Evolutionary conservation across 37 sponge, comb jelly and placozoan species (phyloP), one percentile per base, ranked within the genome.

Genomic region (Bolinopsis microptera): DNA sequence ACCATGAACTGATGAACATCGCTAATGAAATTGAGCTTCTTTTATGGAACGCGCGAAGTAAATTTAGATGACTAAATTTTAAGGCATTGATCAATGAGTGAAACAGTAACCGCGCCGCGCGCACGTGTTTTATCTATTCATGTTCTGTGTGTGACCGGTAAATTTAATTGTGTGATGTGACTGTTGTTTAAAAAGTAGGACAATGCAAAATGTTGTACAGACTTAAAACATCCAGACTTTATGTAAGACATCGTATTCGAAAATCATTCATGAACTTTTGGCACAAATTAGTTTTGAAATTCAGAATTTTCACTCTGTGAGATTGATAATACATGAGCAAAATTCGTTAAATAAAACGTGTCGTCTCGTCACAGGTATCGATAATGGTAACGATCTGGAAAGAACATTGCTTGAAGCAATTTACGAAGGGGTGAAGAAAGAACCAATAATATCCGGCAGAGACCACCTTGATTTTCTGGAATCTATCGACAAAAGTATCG

Each of bases 361-460:
- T 70, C 16, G 3, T 70, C 74, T 34, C 0, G 5, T 80, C 9
- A 0, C 82, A 80, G 82, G 82, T 23, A 80, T 80, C 37, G 82
- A 80, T 34, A 80, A 80, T 35, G 82, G 38, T 34, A 80, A 80
- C 38, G 82, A 80, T 22, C 82, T 80, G 8, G 31, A 24, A 27
- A 2, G 82, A 31, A 13, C 24, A 9, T 37, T 80, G 21, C 38
- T 80, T 16, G 82, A 80, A 22, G 38, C 35, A 8, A 80, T 80
- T 35, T 80, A 80, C 82, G 82, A 80, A 80, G 82, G 82, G 8
- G 82, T 80, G 37, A 80, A 80, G 23, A 31, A 34, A 37, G 82
- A 80, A 22, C 82, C 82, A 22, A 80, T 80, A 24, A 80, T 80
- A 80, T 80, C 82, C 22, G 82, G 82, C 35, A 33, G 82, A 22